Evolutionary conservation across 2,888 invertebrate species (phyloP).

Genomic region (Crepidodera aurea): DNA sequence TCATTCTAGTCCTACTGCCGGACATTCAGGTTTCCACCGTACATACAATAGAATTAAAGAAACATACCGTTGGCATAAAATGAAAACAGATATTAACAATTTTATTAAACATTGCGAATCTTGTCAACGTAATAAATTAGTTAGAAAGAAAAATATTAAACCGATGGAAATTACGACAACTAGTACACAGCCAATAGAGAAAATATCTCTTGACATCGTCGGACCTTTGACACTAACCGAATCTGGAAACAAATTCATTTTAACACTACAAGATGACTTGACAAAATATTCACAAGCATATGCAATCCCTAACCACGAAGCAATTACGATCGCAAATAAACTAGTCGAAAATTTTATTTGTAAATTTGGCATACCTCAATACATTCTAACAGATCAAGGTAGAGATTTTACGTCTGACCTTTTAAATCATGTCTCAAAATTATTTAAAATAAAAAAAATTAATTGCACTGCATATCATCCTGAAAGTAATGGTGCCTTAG

Average conservation of each 20-base stretch:
- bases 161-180: conserved; percentile 3
- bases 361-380: conserved; percentile 47
- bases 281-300: conserved; percentile 47
- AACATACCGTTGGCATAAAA: conserved; percentile 43
- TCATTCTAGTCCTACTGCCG: conserved; percentile 27
- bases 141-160: neutral
- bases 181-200: conserved; percentile 38
- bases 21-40: conserved; percentile 46
- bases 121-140: conserved; percentile 36
- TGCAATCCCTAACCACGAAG: conserved; percentile 43
- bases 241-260: conserved; percentile 44
- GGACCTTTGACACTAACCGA: conserved; percentile 41
- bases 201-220: conserved; percentile 45
- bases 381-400: conserved; percentile 46
- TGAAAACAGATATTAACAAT: conserved; percentile 40
- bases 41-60: conserved; percentile 40
- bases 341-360: conserved; percentile 44
- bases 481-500: conserved; percentile 40
- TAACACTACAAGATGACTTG: conserved; percentile 46
- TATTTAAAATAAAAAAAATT: conserved; percentile 27
- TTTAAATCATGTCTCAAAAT: conserved; percentile 8
- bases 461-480: conserved; percentile 42
- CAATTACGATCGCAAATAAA: conserved; percentile 42
- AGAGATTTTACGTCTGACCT: conserved; percentile 37
- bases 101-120: conserved; percentile 41